Base-by-base conservation (phyloP, 2,797 vertebrate genomes). In the Macropodus opercularis region DNA sequence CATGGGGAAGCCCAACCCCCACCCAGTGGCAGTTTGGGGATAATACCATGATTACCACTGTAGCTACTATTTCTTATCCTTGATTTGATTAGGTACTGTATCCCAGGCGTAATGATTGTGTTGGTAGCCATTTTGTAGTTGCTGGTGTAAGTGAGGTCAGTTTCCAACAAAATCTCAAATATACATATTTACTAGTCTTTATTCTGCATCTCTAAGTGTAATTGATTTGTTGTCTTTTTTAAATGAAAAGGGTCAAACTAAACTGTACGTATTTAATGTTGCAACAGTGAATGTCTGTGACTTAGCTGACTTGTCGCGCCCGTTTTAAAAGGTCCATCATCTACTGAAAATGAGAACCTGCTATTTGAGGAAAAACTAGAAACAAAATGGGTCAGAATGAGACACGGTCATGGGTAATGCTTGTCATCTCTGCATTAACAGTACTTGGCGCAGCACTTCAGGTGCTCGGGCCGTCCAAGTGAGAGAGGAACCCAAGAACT, bases 1-100 rank as follows among this genome's bases (percentile, higher is more conserved):
- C 90, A 81, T 85, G 79, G 83, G 88, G 84, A 83, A 85, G 78
- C 76, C 81, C 84, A 85, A 35, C 81, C 84, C 85, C 87, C 64
- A 18, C 77, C 75, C 52, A 76, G 36, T 74, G 62, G 72, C 64
- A 85, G 72, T 67, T 68, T 81, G 57, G 77, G 76, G 77, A 81
- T 73, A 84, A 73, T 49, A 22, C 43, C 46, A n/a, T 14, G 32
- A 63, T 65, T 68, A 49, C 72, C 14, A 40, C 18, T n/a, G 9
- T 35, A 23, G 34, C 23, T 46, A 5, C 32, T 21, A 6, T 31
- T 14, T 42, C n/a, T 63, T 52, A 53, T 54, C 53, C 36, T 39
- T 34, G 11, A 2, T 58, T 67, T 18, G 24, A 77, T 73, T 50
- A 61, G 56, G 78, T 64, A 53, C n/a, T 23, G 19, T 44, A 49